Percentiles rank a stretch among this genome's conserved stretches.
Conservation (phyloP, 64 coral and sea anemone genomes). For the Dendrophyllia cribrosa region DNA sequence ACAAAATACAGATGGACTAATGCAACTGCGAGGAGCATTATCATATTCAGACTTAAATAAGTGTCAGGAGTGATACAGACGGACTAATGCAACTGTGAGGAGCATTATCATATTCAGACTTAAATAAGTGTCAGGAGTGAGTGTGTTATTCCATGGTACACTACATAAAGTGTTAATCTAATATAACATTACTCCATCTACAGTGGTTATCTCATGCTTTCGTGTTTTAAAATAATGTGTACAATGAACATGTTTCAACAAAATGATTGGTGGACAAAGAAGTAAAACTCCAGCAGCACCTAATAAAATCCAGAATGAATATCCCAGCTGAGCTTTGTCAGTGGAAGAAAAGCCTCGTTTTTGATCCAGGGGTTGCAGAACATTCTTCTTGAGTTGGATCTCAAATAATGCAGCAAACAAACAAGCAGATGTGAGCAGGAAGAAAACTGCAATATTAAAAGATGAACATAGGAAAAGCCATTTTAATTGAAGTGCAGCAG, state of each 20-base stretch:
- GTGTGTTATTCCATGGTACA: too few species aligned
- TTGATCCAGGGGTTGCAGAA: slow-evolving; percentile 67
- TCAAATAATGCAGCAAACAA: slow-evolving; percentile 84
- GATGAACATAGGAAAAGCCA: background rate
- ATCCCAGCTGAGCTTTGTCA: slow-evolving; percentile 74
- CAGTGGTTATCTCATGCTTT: slow-evolving; percentile 59
- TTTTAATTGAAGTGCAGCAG: too few species aligned
- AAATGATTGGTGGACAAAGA: slow-evolving; percentile 65
- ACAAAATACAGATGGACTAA: too few species aligned
- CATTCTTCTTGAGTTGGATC: slow-evolving; percentile 85
- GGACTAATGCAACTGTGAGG: too few species aligned
- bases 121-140: too few species aligned
- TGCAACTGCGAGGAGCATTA: too few species aligned
- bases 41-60: too few species aligned
- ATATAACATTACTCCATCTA: slow-evolving; percentile 93
- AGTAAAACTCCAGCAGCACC: slow-evolving; percentile 74
- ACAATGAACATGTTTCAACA: slow-evolving; percentile 72
- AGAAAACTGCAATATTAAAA: slow-evolving; percentile 48
- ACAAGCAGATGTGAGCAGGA: slow-evolving; percentile 66
- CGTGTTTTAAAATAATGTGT: slow-evolving; percentile 80
- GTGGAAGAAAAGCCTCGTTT: slow-evolving; percentile 69
- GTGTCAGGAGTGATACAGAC: too few species aligned
- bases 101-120: too few species aligned
- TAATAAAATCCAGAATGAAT: slow-evolving; percentile 84
- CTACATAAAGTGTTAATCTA: background rate